Evolutionary conservation across 2,113 vertebrate species (phyloP).

Genomic region (Notechis scutatus): DNA sequence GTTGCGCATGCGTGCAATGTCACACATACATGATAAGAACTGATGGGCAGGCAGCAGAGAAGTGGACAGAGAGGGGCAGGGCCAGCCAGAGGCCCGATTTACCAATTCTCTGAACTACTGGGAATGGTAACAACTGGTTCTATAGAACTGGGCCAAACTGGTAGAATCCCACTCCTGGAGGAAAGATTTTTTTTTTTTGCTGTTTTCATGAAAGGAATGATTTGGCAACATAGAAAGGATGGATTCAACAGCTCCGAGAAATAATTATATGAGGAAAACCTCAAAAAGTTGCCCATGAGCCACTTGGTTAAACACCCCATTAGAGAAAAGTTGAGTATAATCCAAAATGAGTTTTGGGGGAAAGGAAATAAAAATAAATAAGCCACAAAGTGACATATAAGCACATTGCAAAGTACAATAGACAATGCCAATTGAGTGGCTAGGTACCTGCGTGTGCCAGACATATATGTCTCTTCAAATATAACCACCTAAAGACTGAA

Average conservation of each 20-base stretch:
- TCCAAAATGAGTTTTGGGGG: constrained; percentile 59
- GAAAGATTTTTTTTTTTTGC: neutral
- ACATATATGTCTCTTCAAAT: constrained; percentile 70
- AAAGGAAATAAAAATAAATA: constrained; percentile 59
- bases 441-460: constrained; percentile 68
- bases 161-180: too few relatives aligned
- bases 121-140: too few relatives aligned
- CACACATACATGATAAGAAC: too few relatives aligned
- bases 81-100: too few relatives aligned
- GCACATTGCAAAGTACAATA: constrained; percentile 62
- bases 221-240: neutral
- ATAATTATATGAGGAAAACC: neutral
- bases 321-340: constrained; percentile 42
- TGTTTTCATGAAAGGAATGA: neutral
- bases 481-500: constrained; percentile 71
- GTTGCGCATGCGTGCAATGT: too few relatives aligned
- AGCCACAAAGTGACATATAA: constrained; percentile 64
- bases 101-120: too few relatives aligned
- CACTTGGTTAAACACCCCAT: neutral
- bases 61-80: too few relatives aligned
- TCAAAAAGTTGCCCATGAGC: neutral
- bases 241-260: neutral
- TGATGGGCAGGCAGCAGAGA: too few relatives aligned
- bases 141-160: too few relatives aligned
- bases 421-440: constrained; percentile 66